A percentile compares a stretch with the other conserved stretches of the same genome.
These are phyloP conservation scores for Tethea ocularis DNA, from an alignment of 2,888 invertebrate species.

Conservation along the genomic window DNA sequence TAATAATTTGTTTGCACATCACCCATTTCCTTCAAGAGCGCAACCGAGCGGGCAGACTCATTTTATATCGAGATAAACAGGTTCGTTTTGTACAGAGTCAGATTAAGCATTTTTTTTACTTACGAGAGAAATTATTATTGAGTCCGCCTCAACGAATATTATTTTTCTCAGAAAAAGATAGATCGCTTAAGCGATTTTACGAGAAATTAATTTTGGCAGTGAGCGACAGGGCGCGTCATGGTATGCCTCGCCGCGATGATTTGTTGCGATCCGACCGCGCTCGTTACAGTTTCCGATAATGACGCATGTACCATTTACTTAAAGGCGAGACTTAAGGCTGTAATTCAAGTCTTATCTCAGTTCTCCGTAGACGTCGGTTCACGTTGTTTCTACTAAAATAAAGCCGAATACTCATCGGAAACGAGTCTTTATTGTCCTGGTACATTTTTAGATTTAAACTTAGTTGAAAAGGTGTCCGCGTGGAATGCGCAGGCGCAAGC, in stretches of 20 bases:
- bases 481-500: slow-evolving; percentile 50
- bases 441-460: slow-evolving; percentile 17
- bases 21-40: slow-evolving; percentile 55
- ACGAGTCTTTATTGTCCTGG: slow-evolving; percentile 14
- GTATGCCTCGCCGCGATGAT: slow-evolving; percentile 58
- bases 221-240: slow-evolving; percentile 68
- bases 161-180: slow-evolving; percentile 78
- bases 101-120: slow-evolving; percentile 64
- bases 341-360: slow-evolving; percentile 64
- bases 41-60: slow-evolving; percentile 51
- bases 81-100: slow-evolving; percentile 53
- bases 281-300: slow-evolving; percentile 72
- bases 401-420: slow-evolving; percentile 29
- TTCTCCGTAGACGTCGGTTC: slow-evolving; percentile 52
- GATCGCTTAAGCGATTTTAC: slow-evolving; percentile 79
- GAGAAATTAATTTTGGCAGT: slow-evolving; percentile 79
- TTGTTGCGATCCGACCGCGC: slow-evolving; percentile 67
- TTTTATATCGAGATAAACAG: slow-evolving; percentile 64
- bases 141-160: slow-evolving; percentile 62
- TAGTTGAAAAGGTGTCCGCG: slow-evolving; percentile 27
- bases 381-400: slow-evolving; percentile 42
- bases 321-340: slow-evolving; percentile 57
- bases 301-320: slow-evolving; percentile 73
- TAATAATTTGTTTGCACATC: slow-evolving; percentile 73
- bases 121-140: slow-evolving; percentile 66